A percentile compares a stretch with the other conserved stretches of the same genome.
Conservation (phyloP, 1,140 invertebrate species). For the Temnothorax nylanderi region DNA sequence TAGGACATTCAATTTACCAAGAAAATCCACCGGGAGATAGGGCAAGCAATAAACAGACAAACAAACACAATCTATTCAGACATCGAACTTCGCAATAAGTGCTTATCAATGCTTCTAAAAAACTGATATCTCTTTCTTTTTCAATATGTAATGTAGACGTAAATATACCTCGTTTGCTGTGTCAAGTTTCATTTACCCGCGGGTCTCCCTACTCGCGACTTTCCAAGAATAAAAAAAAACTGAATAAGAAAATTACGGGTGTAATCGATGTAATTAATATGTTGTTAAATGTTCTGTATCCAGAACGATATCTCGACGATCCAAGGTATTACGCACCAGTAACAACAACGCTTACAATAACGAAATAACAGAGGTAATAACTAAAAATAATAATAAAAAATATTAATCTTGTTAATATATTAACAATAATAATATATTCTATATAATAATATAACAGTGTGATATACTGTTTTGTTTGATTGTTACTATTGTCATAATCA, state of each 20-base stretch:
- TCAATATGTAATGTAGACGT: neutral
- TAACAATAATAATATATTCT: neutral
- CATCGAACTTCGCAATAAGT: conserved; percentile 73
- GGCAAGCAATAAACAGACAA: conserved; percentile 86
- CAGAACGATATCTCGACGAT: neutral
- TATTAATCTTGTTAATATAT: neutral
- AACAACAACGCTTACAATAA: conserved; percentile 9
- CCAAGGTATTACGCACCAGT: neutral
- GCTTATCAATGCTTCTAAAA: conserved; percentile 65
- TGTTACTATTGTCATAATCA: conserved; percentile 10
- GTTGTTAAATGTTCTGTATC: neutral
- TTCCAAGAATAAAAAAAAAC: neutral
- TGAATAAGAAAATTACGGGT: neutral
- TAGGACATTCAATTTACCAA: conserved; percentile 86
- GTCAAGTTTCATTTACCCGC: neutral
- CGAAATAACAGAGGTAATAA: neutral
- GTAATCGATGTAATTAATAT: neutral
- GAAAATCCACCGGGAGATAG: conserved; percentile 85
- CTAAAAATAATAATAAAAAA: conserved; percentile 1
- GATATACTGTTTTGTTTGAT: conserved; percentile 31
- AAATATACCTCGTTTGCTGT: neutral
- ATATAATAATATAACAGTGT: conserved; percentile 1
- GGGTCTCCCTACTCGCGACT: neutral
- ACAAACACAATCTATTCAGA: conserved; percentile 84
- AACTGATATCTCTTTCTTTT: conserved; percentile 34